phyloP scores from a whole-genome alignment of 2,797 vertebrate genomes.

The Cyprinella venusta region DNA sequence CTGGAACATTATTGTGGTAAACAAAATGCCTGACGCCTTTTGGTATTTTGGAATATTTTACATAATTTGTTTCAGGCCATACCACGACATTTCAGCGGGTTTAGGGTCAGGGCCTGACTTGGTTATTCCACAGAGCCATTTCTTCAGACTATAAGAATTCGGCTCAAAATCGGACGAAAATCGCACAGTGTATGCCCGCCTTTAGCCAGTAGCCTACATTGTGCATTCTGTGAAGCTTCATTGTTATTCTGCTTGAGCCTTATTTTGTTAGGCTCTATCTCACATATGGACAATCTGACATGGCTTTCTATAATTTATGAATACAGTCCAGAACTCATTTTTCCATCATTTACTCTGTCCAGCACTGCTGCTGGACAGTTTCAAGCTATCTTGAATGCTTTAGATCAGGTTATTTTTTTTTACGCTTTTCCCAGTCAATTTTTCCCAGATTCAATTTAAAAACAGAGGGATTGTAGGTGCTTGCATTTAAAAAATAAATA shows the following conservation, averaged over 20 bases:
- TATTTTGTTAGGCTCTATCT: neutral
- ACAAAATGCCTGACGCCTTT: slow-evolving; percentile 5
- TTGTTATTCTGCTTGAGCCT: neutral
- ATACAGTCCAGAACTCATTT: neutral
- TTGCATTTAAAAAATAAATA: neutral
- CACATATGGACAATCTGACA: slow-evolving; percentile 5
- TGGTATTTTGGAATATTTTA: slow-evolving; percentile 7
- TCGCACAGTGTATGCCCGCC: no score
- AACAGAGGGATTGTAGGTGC: neutral
- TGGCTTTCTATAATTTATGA: neutral
- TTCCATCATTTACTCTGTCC: neutral
- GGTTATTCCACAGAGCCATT: neutral
- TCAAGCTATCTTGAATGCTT: neutral
- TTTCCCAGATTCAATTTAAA: neutral
- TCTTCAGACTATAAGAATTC: no score
- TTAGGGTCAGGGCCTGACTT: slow-evolving; percentile 8
- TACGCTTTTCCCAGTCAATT: neutral
- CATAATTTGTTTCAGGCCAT: slow-evolving; percentile 17
- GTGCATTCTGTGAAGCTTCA: neutral
- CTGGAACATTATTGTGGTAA: neutral
- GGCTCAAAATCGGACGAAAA: no score
- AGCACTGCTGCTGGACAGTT: neutral
- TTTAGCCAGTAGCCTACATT: neutral
- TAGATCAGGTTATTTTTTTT: neutral
- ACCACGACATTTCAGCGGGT: slow-evolving; percentile 18